Evolutionary conservation across 2,888 invertebrate genomes (phyloP).

Genomic region (Pammene aurita): DNA sequence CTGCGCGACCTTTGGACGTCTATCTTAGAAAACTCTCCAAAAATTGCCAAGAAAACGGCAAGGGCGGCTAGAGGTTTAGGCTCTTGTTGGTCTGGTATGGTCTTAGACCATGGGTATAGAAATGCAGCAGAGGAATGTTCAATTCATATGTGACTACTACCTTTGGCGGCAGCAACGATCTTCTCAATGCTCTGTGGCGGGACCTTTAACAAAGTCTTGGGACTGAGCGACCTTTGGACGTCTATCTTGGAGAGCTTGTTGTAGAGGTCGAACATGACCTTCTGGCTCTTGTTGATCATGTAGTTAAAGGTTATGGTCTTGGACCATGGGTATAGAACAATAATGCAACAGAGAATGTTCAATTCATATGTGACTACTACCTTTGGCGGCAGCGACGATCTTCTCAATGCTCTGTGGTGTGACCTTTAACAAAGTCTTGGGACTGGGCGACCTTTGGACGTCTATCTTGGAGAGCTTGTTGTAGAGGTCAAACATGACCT

Average conservation of each 20-base stretch:
- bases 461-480: slow-evolving; percentile 76
- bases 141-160: no score
- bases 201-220: slow-evolving; percentile 71
- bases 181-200: slow-evolving; percentile 79
- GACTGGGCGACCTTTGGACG: slow-evolving; percentile 72
- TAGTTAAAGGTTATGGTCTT: slow-evolving; percentile 77
- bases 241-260: slow-evolving; percentile 76
- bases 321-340: no score
- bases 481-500: slow-evolving; percentile 79
- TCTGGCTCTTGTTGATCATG: slow-evolving; percentile 79
- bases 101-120: no score
- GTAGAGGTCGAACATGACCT: slow-evolving; percentile 78
- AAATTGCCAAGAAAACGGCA: no score
- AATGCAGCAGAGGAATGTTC: no score
- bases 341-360: no score
- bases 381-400: slow-evolving; percentile 71
- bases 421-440: slow-evolving; percentile 71
- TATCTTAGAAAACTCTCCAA: no score
- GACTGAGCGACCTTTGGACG: slow-evolving; percentile 72
- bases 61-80: no score
- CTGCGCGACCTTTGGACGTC: slow-evolving; percentile 75
- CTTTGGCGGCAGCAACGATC: slow-evolving; percentile 71
- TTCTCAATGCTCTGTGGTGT: slow-evolving; percentile 79
- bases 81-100: no score
- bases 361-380: slow-evolving; percentile 45